Conservation (phyloP, 1,140 invertebrate genomes). For the Drosophila tsacasi region DNA sequence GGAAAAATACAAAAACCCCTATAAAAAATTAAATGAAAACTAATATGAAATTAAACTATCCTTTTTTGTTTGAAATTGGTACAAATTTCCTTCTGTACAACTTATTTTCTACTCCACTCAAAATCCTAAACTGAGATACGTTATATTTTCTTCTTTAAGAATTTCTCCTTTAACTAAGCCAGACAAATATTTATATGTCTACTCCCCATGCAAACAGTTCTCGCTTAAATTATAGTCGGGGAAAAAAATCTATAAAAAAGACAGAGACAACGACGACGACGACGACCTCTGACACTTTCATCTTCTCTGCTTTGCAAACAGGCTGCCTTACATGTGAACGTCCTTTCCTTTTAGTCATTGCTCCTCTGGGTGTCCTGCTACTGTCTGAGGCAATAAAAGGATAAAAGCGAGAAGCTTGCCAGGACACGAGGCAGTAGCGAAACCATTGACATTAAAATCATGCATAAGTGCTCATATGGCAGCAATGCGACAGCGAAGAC, state of each 20-base stretch:
- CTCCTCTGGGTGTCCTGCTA: slow-evolving; percentile 41
- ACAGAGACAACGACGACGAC: slow-evolving; percentile 3
- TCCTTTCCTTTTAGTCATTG: slow-evolving; percentile 24
- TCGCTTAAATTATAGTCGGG: slow-evolving; percentile 21
- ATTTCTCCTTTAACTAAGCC: background rate
- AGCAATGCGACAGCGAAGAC: slow-evolving; percentile 67
- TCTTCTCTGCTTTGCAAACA: slow-evolving; percentile 66
- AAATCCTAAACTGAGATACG: background rate
- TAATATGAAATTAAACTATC: too few relatives aligned
- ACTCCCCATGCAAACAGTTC: background rate
- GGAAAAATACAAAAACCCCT: background rate
- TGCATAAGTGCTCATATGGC: slow-evolving; percentile 81
- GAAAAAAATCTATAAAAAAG: slow-evolving; percentile 60
- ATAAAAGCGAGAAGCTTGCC: slow-evolving; percentile 39
- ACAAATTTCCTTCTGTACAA: background rate
- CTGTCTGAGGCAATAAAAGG: slow-evolving; percentile 51
- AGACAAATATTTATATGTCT: slow-evolving; percentile 7
- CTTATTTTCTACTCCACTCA: background rate
- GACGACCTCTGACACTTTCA: slow-evolving; percentile 77
- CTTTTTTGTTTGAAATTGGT: too few relatives aligned
- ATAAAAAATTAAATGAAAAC: background rate
- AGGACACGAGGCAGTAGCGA: slow-evolving; percentile 39
- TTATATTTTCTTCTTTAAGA: background rate
- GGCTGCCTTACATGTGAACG: slow-evolving; percentile 43
- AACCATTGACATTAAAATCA: slow-evolving; percentile 85